These are phyloP conservation scores for Albula goreensis DNA, from an alignment of 2,113 vertebrate genomes.

Conservation along the genomic window DNA sequence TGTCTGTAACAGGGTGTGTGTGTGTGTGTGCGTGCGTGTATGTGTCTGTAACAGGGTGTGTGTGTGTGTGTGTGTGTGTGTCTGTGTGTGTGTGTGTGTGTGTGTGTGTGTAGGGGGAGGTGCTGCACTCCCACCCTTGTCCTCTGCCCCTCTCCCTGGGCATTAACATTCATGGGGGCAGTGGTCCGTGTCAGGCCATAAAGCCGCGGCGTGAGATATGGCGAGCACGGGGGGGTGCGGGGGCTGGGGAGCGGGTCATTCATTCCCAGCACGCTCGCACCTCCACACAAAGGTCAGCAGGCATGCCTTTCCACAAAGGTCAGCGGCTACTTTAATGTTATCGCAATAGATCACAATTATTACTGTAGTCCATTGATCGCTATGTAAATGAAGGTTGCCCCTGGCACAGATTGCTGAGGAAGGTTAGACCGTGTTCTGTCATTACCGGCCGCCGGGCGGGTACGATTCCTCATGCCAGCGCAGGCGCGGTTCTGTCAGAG, in stretches of 20 bases:
- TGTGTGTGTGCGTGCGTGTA: slow-evolving; percentile 21
- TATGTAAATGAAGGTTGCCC: slow-evolving; percentile 68
- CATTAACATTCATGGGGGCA: slow-evolving; percentile 77
- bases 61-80: slow-evolving; percentile 37
- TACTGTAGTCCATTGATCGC: slow-evolving; percentile 77
- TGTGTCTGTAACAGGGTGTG: no score
- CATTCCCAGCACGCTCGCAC: slow-evolving; percentile 40
- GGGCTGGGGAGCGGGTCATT: slow-evolving; percentile 45
- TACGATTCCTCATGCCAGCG: background rate
- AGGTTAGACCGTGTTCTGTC: slow-evolving; percentile 49
- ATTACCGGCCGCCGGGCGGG: background rate
- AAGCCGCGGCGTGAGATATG: slow-evolving; percentile 57
- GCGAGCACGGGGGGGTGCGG: slow-evolving; percentile 18
- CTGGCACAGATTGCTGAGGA: slow-evolving; percentile 56
- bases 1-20: background rate
- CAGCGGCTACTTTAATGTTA: slow-evolving; percentile 70
- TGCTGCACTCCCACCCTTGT: background rate
- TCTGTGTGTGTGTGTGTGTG: slow-evolving; percentile 35
- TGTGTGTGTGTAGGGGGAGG: slow-evolving; percentile 22
- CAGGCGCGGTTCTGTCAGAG: background rate
- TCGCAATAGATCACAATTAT: slow-evolving; percentile 76
- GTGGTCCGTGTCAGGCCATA: slow-evolving; percentile 69
- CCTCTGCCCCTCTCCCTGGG: slow-evolving; percentile 51
- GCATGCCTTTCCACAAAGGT: slow-evolving; percentile 59
- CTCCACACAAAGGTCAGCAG: slow-evolving; percentile 47